Percentiles rank a stretch among this genome's conserved stretches.
These are phyloP conservation scores for Danio choprae DNA, from an alignment of 2,797 vertebrate genomes.

Conservation along the genomic window DNA sequence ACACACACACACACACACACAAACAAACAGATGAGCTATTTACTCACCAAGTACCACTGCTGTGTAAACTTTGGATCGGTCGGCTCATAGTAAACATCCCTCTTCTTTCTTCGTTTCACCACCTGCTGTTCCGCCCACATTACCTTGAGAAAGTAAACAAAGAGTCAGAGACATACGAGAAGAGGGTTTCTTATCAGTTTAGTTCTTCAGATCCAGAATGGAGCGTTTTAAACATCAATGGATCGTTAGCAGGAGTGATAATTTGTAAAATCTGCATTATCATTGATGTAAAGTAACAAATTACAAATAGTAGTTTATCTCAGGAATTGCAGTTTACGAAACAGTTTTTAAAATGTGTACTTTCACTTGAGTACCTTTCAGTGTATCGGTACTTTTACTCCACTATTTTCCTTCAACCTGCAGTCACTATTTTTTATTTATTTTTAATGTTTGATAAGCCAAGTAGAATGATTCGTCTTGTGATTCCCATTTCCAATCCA, in stretches of 20 bases:
- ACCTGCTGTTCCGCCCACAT: slow-evolving; percentile 95
- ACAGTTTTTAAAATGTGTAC: no score
- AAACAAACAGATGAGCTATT: not conserved
- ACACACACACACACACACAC: not conserved
- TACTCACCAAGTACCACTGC: slow-evolving; percentile 97
- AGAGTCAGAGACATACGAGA: not conserved
- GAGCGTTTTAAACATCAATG: not conserved
- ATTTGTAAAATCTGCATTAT: no score
- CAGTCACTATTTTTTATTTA: no score
- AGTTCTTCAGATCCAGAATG: not conserved
- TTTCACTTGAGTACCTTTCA: no score
- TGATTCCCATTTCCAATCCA: no score
- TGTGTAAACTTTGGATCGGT: slow-evolving; percentile 90
- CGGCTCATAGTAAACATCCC: slow-evolving; percentile 86
- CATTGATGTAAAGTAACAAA: no score
- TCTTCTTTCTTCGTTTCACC: slow-evolving; percentile 87
- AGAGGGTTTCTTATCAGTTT: not conserved
- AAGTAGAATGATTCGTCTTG: no score
- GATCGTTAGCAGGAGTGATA: not conserved
- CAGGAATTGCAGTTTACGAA: no score
- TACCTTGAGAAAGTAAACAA: slow-evolving; percentile 77
- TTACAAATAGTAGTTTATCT: no score
- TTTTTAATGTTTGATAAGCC: no score
- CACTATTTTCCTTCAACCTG: no score
- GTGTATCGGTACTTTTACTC: no score